These are phyloP conservation scores for Sylvicapra grimmia DNA, from an alignment of 2,113 vertebrate species.

Conservation along the genomic window DNA sequence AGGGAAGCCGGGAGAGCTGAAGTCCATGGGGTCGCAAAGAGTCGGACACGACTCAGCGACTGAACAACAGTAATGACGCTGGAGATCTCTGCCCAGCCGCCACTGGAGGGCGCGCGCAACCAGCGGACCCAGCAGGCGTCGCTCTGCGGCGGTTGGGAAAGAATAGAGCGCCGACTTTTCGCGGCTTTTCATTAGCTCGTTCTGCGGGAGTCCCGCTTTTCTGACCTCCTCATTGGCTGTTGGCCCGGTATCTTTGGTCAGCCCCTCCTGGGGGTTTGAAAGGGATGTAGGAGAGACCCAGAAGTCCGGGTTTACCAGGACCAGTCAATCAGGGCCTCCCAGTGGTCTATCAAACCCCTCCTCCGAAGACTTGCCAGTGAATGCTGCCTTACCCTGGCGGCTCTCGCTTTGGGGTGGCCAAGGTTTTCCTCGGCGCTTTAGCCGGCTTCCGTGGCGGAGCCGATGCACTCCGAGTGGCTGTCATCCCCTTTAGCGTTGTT, in stretches of 20 bases:
- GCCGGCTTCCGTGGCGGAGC: background rate
- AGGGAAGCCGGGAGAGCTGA: background rate
- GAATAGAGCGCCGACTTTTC: fast-evolving
- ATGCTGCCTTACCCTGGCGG: too few species aligned
- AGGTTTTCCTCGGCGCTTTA: background rate
- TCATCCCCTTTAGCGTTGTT: fast-evolving
- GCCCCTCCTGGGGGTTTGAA: fast-evolving
- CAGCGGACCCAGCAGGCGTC: fast-evolving
- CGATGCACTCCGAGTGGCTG: background rate
- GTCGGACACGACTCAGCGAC: background rate
- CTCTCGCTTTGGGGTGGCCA: fast-evolving
- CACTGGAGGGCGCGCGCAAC: background rate
- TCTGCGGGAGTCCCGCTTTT: background rate
- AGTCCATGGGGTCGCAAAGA: background rate
- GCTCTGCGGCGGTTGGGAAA: fast-evolving
- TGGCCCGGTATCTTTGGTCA: background rate
- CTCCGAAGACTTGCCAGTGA: background rate
- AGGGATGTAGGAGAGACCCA: fast-evolving
- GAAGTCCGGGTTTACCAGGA: background rate
- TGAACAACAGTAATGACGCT: fast-evolving
- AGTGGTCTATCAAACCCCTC: background rate
- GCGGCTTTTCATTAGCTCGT: background rate
- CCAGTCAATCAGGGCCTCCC: background rate
- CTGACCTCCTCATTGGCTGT: background rate
- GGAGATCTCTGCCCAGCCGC: fast-evolving